phyloP scores from a whole-genome alignment of 2,888 invertebrate species.

The Campoplex capitator region DNA sequence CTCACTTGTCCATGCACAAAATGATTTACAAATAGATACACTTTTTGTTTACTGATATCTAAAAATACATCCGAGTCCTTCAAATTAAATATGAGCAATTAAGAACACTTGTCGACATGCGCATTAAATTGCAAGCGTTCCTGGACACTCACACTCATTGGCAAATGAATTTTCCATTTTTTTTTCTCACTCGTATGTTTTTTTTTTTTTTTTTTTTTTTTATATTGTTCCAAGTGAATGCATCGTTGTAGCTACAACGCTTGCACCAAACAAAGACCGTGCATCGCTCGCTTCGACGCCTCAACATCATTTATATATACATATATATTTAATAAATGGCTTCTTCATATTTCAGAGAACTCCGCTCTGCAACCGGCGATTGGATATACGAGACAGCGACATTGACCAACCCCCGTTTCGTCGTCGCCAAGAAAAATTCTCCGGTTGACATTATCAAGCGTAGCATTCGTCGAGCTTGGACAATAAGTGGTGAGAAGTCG shows the following conservation, averaged over 20 bases:
- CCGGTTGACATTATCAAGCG: conserved; percentile 88
- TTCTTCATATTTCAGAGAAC: conserved; percentile 87
- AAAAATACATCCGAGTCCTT: background rate
- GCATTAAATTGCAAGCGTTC: background rate
- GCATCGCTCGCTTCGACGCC: conserved; percentile 45
- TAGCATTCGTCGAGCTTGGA: conserved; percentile 90
- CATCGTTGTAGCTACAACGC: conserved; percentile 29
- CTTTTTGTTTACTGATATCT: background rate
- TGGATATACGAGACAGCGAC: conserved; percentile 88
- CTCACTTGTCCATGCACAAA: background rate
- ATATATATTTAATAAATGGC: conserved; percentile 26
- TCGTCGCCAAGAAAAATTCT: conserved; percentile 85
- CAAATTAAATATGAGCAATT: background rate
- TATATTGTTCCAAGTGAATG: conserved; percentile 29
- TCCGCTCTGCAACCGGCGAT: conserved; percentile 89
- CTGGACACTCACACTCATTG: background rate
- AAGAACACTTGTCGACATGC: background rate
- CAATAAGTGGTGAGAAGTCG: conserved; percentile 88
- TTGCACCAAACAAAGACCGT: conserved; percentile 51
- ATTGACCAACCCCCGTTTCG: conserved; percentile 57
- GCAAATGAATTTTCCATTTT: conserved; percentile 3
- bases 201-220: conserved; percentile 20
- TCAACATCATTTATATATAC: background rate
- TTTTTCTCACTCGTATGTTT: background rate
- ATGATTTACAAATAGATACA: background rate